A percentile compares a stretch with the other conserved stretches of the same genome.
Conservation (phyloP, 2,888 invertebrate species). For the Tetragonula carbonaria region DNA sequence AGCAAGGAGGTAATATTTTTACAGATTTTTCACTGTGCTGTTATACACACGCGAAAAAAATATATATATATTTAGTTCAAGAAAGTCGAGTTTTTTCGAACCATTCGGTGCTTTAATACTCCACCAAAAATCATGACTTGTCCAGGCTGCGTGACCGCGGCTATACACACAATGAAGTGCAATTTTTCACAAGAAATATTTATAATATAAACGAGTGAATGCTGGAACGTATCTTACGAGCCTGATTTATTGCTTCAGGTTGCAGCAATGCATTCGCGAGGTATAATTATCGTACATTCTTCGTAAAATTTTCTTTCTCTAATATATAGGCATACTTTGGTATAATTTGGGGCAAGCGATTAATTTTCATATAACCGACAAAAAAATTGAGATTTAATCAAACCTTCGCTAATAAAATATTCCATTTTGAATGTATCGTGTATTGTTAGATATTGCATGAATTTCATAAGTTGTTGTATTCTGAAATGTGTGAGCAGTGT, state of each 20-base stretch:
- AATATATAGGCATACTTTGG: no score
- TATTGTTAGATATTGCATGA: no score
- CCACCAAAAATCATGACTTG: background rate
- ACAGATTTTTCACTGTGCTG: background rate
- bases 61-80: background rate
- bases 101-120: background rate
- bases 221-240: background rate
- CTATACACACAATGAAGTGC: background rate
- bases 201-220: background rate
- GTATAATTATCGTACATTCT: background rate
- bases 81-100: background rate
- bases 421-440: no score
- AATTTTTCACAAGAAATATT: constrained; percentile 17
- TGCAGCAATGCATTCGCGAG: background rate
- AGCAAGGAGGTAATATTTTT: background rate
- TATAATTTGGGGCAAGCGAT: no score
- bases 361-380: no score
- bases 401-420: no score
- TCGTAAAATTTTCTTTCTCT: background rate
- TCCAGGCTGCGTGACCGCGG: constrained; percentile 15
- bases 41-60: background rate
- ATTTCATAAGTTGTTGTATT: no score
- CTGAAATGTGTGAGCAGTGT: no score
- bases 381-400: no score
- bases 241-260: background rate